Base-by-base conservation (phyloP, 2,888 invertebrate species). In the Cheilosia vulpina region DNA sequence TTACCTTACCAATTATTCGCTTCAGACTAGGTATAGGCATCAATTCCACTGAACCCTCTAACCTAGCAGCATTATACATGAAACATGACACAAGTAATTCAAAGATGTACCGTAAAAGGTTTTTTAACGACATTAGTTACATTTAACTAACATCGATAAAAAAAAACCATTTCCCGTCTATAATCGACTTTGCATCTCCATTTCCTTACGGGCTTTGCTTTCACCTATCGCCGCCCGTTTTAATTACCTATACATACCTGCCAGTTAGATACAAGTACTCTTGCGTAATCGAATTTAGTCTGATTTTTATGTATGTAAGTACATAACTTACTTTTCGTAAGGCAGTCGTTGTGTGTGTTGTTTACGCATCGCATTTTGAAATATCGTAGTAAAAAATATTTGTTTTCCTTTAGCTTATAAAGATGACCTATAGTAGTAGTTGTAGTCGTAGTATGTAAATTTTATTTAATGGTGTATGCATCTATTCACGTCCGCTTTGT, bases 361-460 rank as follows among this genome's bases (percentile, higher is more conserved):
- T 52, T 19, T 43, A n/a, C 31, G 65, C 41, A 17, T 43, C 60
- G 38, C 21, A 62, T 62, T 17, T 69, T 71, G 62, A 52, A 60
- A 58, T 68, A 60, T 52, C 52, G 77, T 77, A 77, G 78, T n/a
- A n/a, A 78, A 78, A 78, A 78, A 78, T 78, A 78, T 68, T 41
- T 62, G 19, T 27, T 53, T 15, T 47, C 13, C 34, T 34, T 57
- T 41, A 66, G 38, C 57, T 65, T 57, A 47, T 55, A 34, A 45
- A 43, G 62, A 72, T 38, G 73, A 65, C 31, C 34, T 19, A 7
- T 0, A 58, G 63, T 66, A 43, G 50, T 47, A 31, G 24, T 31
- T 17, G 52, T 41, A 60, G 19, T n/a, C 11, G 55, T 53, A 62
- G 62, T 17, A 38, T 11, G 6, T 53, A 21, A 17, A 13, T 31